phyloP scores from a whole-genome alignment of 2,113 vertebrate genomes.

The Dromaius novaehollandiae region DNA sequence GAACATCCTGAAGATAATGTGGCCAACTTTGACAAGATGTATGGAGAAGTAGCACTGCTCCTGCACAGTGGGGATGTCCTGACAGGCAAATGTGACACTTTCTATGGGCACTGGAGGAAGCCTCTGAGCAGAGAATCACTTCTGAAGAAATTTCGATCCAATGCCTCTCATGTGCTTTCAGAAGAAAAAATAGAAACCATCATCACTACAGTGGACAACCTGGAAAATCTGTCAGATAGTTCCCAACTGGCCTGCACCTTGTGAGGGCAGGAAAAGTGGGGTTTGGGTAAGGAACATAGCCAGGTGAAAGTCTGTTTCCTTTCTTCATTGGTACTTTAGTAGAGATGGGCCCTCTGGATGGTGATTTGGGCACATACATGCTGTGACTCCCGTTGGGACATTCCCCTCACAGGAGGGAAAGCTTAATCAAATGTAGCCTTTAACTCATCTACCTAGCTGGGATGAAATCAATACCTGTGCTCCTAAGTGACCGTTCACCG shows the following conservation, averaged over 20 bases:
- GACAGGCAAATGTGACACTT: constrained; percentile 84
- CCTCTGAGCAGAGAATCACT: constrained; percentile 85
- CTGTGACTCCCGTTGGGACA: neutral
- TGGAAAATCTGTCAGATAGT: constrained; percentile 73
- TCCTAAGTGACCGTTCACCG: neutral
- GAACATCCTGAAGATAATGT: constrained; percentile 86
- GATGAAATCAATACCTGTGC: neutral
- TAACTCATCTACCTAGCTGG: neutral
- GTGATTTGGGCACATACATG: neutral
- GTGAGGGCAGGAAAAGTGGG: neutral
- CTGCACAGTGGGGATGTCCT: constrained; percentile 79
- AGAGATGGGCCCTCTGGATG: neutral
- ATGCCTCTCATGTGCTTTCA: constrained; percentile 76
- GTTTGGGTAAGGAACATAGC: neutral
- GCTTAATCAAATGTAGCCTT: rapidly evolving
- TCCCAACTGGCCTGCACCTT: constrained; percentile 77
- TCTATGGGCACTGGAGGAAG: constrained; percentile 92
- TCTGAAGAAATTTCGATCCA: constrained; percentile 83
- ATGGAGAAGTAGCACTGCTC: constrained; percentile 83
- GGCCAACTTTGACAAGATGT: constrained; percentile 88
- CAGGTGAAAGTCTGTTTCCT: neutral
- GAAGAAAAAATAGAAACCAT: constrained; percentile 75
- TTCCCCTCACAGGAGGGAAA: neutral
- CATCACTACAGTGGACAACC: constrained; percentile 75
- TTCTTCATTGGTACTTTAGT: constrained; percentile 59